A percentile compares a stretch with the other conserved stretches of the same genome.
Conservation (phyloP, 2,888 invertebrate genomes). For the Cephalotes varians region DNA sequence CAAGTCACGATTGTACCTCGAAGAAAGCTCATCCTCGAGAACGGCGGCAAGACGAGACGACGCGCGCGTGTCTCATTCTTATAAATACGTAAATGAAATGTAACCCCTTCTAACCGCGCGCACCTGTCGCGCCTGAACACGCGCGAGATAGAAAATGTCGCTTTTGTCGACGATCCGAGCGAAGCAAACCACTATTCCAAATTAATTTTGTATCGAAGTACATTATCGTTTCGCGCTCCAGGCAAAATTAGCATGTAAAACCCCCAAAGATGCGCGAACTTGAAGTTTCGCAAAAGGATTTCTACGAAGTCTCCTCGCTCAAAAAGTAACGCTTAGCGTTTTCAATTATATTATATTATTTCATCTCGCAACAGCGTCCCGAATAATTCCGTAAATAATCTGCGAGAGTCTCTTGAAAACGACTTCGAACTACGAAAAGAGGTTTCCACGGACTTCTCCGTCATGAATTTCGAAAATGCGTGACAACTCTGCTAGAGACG, state of each 20-base stretch:
- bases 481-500: slow-evolving; percentile 14
- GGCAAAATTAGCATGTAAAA: not conserved
- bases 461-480: slow-evolving; percentile 54
- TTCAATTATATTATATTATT: slow-evolving; percentile 8
- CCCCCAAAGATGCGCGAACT: not conserved
- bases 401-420: not conserved
- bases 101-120: slow-evolving; percentile 25
- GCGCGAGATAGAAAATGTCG: slow-evolving; percentile 41
- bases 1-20: slow-evolving; percentile 50
- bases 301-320: not conserved
- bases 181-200: not conserved
- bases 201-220: slow-evolving; percentile 13
- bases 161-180: slow-evolving; percentile 9
- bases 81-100: slow-evolving; percentile 58
- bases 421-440: slow-evolving; percentile 35
- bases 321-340: not conserved
- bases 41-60: slow-evolving; percentile 7
- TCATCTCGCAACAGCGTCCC: not conserved
- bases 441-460: slow-evolving; percentile 20
- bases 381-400: slow-evolving; percentile 5
- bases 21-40: slow-evolving; percentile 40
- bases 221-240: slow-evolving; percentile 12
- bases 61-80: slow-evolving; percentile 38
- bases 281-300: not conserved
- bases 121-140: slow-evolving; percentile 31